Conservation (phyloP, 2,797 vertebrate species). For the Pseudopleuronectes americanus region DNA sequence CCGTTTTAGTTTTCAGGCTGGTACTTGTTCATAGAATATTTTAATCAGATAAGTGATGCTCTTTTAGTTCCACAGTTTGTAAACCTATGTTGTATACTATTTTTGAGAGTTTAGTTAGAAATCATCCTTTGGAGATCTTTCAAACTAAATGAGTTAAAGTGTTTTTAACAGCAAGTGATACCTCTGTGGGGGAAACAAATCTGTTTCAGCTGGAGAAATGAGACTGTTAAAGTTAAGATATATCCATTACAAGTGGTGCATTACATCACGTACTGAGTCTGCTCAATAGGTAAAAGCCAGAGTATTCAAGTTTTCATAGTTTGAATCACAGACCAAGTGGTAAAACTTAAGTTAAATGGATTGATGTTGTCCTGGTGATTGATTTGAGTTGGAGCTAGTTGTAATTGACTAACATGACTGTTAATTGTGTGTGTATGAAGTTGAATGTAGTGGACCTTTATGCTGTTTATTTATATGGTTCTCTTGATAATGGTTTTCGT, state of each 20-base stretch:
- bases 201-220: too few relatives aligned
- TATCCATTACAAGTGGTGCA: too few relatives aligned
- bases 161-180: too few relatives aligned
- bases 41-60: background rate
- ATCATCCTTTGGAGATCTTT: too few relatives aligned
- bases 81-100: background rate
- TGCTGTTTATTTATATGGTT: slow-evolving; percentile 3
- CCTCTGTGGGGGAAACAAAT: too few relatives aligned
- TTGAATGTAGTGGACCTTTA: background rate
- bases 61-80: background rate
- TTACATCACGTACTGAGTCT: too few relatives aligned
- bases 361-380: background rate
- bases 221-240: too few relatives aligned
- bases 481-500: background rate
- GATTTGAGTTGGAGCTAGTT: too few relatives aligned
- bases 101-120: too few relatives aligned
- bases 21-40: background rate
- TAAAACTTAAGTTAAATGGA: background rate
- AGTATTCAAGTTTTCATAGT: background rate
- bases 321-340: background rate
- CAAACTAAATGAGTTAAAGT: too few relatives aligned
- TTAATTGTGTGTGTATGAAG: background rate
- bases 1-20: background rate
- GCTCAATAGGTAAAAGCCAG: background rate
- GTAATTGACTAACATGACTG: too few relatives aligned